phyloP scores from a whole-genome alignment of 2,113 vertebrate genomes.

The western clawed frog (Xenopus tropicalis) region UCB_Xtro_10.0 CM004446.2:103461001-103461500 shows the following conservation, averaged over 20 bases:
- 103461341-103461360: neutral
- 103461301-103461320: conserved; percentile 65
- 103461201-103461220: conserved; percentile 53
- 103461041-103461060: neutral
- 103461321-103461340: conserved; percentile 61
- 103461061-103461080: neutral
- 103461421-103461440: neutral
- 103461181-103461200: conserved; percentile 59
- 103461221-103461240: conserved; percentile 40
- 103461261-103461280: conserved; percentile 15
- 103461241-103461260: neutral
- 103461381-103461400: neutral
- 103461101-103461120: conserved; percentile 63
- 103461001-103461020: neutral
- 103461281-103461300: neutral
- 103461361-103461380: neutral
- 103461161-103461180: conserved; percentile 62
- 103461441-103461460: neutral
- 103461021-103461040: neutral
- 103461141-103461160: conserved; percentile 55
- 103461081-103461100: conserved; percentile 56
- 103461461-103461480: too few relatives aligned
- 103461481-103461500: too few relatives aligned
- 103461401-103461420: neutral
- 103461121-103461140: conserved; percentile 56